Evolutionary conservation across 2,797 vertebrate species (phyloP), one percentile per base, ranked within the genome.

Genomic region (Microcaecilia unicolor): DNA sequence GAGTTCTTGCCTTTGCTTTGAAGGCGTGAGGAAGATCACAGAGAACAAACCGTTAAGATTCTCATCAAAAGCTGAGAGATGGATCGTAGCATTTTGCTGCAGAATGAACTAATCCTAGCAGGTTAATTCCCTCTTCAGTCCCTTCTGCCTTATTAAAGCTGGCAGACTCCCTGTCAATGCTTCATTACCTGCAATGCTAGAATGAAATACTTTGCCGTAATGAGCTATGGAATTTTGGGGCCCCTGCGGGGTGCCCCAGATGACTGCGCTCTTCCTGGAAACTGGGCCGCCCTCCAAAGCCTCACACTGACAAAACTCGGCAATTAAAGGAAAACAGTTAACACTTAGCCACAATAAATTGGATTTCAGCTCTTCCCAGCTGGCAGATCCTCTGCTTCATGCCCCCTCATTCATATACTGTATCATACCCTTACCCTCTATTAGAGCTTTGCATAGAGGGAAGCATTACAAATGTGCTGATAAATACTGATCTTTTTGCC

Each of bases 141-240:
- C 61, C 67, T 64, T 76, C 63, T 55, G 49, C 59, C 5, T 69
- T 74, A 67, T 77, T 80, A 74, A 63, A 75, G 64, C 48, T 54
- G 42, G 64, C 65, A 58, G 71, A 61, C 68, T 55, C 58, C 67
- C 71, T 20, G 47, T 18, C 37, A 30, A 70, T 44, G 62, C 58
- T 67, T 74, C 64, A 70, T 74, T 74, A 73, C 68, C 57, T 67
- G 63, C 50, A 50, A 55, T 66, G 67, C 67, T 61, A 8, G 34
- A 59, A 62, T 48, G 46, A 63, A 26, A 54, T 29, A 19, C 57
- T 52, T 37, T 31, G 34, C 46, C 42, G 58, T 71, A 72, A 77
- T 25, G 58, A 78, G 45, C 25, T 10, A 2, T 44, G 50, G 21
- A 31, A 28, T 4, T 0, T 13, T 10, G 51, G 22, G 34, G 31